phyloP scores from a whole-genome alignment of 2,888 invertebrate genomes.

The Trachelus stipa region DNA sequence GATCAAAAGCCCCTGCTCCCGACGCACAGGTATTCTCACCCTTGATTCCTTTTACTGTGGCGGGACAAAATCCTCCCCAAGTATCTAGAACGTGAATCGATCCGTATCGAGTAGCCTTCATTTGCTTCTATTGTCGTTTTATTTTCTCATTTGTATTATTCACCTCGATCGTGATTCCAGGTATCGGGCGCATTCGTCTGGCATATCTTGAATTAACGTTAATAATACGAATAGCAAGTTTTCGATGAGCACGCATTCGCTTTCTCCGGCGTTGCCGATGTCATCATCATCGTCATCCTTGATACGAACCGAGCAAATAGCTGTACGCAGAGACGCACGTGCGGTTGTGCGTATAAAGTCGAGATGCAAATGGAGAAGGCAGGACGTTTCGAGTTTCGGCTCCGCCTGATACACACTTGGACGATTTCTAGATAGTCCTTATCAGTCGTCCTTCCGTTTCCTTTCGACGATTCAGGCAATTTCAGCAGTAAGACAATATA shows the following conservation, averaged over 20 bases:
- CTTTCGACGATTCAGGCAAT: conserved; percentile 19
- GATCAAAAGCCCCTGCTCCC: neutral
- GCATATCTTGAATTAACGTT: neutral
- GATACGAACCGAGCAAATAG: neutral
- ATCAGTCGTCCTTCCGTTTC: conserved; percentile 47
- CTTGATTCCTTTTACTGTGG: neutral
- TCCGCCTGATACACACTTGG: conserved; percentile 40
- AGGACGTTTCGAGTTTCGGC: conserved; percentile 51
- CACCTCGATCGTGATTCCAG: neutral
- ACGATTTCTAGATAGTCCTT: conserved; percentile 45
- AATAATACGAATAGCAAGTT: neutral
- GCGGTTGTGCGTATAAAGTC: conserved; percentile 12
- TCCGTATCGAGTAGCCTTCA: neutral
- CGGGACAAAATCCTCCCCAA: neutral
- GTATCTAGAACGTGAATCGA: neutral
- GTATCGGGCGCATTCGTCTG: neutral
- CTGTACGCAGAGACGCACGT: conserved; percentile 1
- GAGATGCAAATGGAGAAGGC: conserved; percentile 33
- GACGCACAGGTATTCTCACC: neutral
- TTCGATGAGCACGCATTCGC: neutral
- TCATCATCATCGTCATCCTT: neutral
- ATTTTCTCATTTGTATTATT: neutral
- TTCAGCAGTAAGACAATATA: neutral
- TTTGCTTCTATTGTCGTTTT: neutral
- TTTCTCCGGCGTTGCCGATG: conserved; percentile 18